Evolutionary conservation across 2,888 invertebrate species (phyloP).

Genomic region (Rhogogaster chlorosoma): DNA sequence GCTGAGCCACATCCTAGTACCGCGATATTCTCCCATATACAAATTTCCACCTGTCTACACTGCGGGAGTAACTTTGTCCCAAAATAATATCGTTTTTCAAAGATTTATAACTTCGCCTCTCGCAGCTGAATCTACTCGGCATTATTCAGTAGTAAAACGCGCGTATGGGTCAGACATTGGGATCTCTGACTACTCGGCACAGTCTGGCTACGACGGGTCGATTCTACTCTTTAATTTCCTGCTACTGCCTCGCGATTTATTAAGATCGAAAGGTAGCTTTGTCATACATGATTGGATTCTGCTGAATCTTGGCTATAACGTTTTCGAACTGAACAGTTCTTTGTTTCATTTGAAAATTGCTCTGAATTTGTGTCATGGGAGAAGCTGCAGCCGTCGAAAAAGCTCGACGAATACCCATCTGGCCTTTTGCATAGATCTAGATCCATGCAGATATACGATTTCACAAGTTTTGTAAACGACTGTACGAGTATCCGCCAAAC

Average conservation of each 20-base stretch:
- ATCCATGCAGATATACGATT: background rate
- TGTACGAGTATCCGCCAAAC: constrained; percentile 49
- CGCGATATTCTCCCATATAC: background rate
- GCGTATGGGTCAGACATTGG: background rate
- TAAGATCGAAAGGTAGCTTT: background rate
- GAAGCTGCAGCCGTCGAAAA: background rate
- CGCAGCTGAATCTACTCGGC: background rate
- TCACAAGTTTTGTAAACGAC: constrained; percentile 26
- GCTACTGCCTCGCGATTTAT: background rate
- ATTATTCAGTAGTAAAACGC: constrained; percentile 2
- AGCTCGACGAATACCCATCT: background rate
- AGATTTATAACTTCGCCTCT: background rate
- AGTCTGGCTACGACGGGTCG: background rate
- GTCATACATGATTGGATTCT: background rate
- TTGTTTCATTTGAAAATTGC: background rate
- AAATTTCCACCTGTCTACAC: constrained; percentile 39
- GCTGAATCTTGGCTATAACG: background rate
- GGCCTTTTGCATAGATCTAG: background rate
- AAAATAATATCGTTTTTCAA: background rate
- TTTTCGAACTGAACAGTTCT: background rate
- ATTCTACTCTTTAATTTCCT: background rate
- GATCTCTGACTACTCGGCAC: background rate
- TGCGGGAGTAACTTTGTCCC: background rate
- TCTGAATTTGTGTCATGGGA: background rate
- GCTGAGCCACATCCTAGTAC: constrained; percentile 20